A percentile compares a stretch with the other conserved stretches of the same genome.
phyloP scores from a whole-genome alignment of 2,113 vertebrate genomes.

The Cacatua alba region DNA sequence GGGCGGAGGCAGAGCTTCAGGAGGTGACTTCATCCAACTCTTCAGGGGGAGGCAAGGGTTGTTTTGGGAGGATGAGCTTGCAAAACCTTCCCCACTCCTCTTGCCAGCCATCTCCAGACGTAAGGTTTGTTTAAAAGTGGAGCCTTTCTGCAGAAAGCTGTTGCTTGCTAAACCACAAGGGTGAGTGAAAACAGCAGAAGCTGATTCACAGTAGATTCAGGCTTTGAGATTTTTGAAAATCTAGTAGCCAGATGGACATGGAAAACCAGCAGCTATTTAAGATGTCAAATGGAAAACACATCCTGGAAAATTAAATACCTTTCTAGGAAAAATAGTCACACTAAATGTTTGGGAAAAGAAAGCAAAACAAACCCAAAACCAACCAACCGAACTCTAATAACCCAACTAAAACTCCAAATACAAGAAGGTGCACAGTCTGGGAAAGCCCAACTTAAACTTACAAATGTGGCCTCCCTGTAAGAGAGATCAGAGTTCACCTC shows the following conservation, averaged over 20 bases:
- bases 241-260: background rate
- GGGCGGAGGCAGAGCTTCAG: background rate
- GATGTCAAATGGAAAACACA: slow-evolving; percentile 11
- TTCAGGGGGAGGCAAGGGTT: background rate
- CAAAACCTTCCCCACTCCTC: background rate
- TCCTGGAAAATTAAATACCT: background rate
- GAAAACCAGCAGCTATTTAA: background rate
- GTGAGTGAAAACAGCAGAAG: background rate
- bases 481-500: background rate
- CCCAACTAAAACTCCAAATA: background rate
- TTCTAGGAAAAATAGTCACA: background rate
- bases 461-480: background rate
- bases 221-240: background rate
- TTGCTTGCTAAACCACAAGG: background rate
- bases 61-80: background rate
- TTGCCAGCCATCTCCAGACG: background rate
- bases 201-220: background rate
- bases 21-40: slow-evolving; percentile 35
- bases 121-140: background rate
- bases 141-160: background rate
- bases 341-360: background rate
- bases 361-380: background rate
- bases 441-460: background rate
- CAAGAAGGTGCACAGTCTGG: background rate
- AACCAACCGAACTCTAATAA: background rate